Evolutionary conservation across 2,888 invertebrate species (phyloP).

Genomic region (Diplazon laetatorius): DNA sequence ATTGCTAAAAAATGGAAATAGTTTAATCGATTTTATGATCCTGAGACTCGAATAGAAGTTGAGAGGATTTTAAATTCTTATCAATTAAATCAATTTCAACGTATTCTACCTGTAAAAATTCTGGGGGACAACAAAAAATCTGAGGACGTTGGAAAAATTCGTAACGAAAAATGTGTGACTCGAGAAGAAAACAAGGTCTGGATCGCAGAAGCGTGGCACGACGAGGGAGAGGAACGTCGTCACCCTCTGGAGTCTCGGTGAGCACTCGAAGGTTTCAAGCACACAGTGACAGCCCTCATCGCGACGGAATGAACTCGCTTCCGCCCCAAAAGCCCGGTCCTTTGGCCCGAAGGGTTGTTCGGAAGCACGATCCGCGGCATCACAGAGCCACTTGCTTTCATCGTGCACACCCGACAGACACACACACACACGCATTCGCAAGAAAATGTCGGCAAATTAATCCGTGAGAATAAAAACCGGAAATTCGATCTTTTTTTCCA

Average conservation of each 20-base stretch:
- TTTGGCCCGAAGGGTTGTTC: neutral
- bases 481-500: too few species aligned
- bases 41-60: too few species aligned
- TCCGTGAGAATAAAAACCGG: slow-evolving; percentile 3
- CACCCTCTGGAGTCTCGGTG: slow-evolving; percentile 72
- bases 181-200: neutral
- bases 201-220: too few species aligned
- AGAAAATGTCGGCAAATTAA: slow-evolving; percentile 1
- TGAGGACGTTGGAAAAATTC: too few species aligned
- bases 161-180: too few species aligned
- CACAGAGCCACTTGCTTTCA: neutral
- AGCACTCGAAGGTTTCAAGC: slow-evolving; percentile 72
- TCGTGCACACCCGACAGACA: neutral
- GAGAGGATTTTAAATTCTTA: too few species aligned
- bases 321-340: neutral
- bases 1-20: too few species aligned
- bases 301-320: slow-evolving; percentile 19
- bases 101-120: too few species aligned
- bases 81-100: too few species aligned
- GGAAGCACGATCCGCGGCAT: neutral
- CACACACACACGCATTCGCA: neutral
- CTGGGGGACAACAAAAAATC: too few species aligned
- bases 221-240: slow-evolving; percentile 29
- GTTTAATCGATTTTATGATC: too few species aligned
- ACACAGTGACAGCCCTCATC: slow-evolving; percentile 68